These are phyloP conservation scores for Eptesicus fuscus DNA, from an alignment of 2,113 vertebrate species.

Conservation along the genomic window DNA sequence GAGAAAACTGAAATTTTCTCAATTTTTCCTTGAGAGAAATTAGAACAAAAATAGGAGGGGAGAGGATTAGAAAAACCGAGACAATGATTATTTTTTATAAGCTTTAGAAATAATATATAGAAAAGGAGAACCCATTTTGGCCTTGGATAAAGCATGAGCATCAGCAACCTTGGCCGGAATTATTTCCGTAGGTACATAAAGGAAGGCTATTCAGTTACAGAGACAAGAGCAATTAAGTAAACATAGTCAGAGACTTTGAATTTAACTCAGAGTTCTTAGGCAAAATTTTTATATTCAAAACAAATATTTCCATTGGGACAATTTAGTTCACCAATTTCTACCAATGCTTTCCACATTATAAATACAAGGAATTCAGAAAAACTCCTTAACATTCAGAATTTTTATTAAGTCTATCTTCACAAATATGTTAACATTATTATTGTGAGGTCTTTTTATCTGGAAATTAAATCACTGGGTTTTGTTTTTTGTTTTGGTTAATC, in stretches of 20 bases:
- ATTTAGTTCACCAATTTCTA: background rate
- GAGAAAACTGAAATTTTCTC: background rate
- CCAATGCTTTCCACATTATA: background rate
- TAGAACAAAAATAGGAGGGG: background rate
- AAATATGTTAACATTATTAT: background rate
- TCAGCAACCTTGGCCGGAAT: background rate
- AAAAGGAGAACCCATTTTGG: background rate
- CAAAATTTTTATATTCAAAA: background rate
- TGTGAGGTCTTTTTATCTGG: background rate
- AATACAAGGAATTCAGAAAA: conserved; percentile 5
- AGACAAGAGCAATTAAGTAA: background rate
- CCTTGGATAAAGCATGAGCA: background rate
- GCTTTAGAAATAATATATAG: background rate
- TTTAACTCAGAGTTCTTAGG: background rate
- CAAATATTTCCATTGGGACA: background rate
- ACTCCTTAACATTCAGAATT: background rate
- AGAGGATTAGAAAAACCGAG: background rate
- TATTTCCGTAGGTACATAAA: background rate
- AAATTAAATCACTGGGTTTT: background rate
- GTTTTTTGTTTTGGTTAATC: background rate
- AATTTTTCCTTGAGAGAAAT: background rate
- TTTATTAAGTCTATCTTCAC: background rate
- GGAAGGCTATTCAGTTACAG: background rate
- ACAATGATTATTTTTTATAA: background rate
- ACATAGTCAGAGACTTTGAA: background rate